These are phyloP conservation scores for Melanaphis sacchari DNA, from an alignment of 1,140 invertebrate genomes.

Conservation along the genomic window DNA sequence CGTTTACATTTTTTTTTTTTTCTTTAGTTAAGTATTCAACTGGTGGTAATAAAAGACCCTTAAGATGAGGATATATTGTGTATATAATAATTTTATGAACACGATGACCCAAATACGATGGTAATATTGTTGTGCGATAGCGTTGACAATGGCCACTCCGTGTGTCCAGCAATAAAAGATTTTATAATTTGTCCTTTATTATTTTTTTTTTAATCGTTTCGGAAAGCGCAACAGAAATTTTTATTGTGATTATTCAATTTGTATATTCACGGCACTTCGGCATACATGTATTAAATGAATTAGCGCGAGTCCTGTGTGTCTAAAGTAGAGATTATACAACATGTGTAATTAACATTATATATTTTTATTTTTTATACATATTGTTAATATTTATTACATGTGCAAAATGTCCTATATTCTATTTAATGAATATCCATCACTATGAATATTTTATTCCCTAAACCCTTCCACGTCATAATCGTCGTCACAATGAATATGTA, in stretches of 20 bases:
- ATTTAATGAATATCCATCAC: neutral
- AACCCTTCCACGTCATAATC: neutral
- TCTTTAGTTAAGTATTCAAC: neutral
- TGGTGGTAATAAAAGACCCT: constrained; percentile 1
- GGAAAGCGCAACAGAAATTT: neutral
- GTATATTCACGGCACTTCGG: neutral
- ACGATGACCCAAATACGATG: constrained; percentile 2
- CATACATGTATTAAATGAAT: neutral
- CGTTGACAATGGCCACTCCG: neutral
- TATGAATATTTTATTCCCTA: neutral
- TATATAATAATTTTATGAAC: neutral
- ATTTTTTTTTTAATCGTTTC: neutral
- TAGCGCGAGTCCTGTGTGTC: neutral
- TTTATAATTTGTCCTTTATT: neutral
- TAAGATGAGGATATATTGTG: constrained; percentile 3
- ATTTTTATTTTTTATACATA: neutral
- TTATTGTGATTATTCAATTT: neutral
- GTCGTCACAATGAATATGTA: neutral
- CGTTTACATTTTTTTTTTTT: neutral
- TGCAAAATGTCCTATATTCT: neutral
- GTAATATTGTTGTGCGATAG: neutral
- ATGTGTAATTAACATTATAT: neutral
- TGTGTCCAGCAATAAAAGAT: neutral
- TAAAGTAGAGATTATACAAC: neutral
- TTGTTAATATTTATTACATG: neutral